phyloP scores from a whole-genome alignment of 1,140 invertebrate genomes.

The Danaus melanippus region DNA sequence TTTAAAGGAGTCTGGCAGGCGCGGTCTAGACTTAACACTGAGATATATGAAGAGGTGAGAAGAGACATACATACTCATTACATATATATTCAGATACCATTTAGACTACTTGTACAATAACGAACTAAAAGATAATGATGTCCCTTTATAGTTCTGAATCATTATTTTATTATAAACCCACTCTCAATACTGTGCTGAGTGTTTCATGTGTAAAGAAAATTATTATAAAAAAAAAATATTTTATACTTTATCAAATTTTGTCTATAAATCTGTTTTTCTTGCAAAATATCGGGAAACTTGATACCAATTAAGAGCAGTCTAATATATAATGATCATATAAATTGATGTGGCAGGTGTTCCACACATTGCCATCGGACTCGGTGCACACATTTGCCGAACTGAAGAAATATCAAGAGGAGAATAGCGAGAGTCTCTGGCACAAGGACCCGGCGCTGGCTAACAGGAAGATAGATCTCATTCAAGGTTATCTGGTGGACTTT shows the following conservation, averaged over 20 bases:
- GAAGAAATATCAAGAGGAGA: conserved; percentile 78
- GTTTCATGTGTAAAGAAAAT: too few relatives aligned
- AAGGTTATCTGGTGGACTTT: conserved; percentile 90
- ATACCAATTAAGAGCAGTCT: too few relatives aligned
- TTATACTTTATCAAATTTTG: too few relatives aligned
- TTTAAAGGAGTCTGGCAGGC: conserved; percentile 86
- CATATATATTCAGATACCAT: not conserved
- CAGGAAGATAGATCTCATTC: conserved; percentile 79
- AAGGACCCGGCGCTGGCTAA: conserved; percentile 80
- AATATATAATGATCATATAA: too few relatives aligned
- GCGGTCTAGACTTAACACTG: conserved; percentile 85
- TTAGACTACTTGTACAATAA: not conserved
- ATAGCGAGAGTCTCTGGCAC: conserved; percentile 74
- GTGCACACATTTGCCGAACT: conserved; percentile 83
- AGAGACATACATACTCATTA: not conserved
- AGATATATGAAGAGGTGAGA: conserved; percentile 83
- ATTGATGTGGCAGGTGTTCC: conserved; percentile 74
- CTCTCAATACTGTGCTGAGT: too few relatives aligned
- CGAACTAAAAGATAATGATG: too few relatives aligned
- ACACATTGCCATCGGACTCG: conserved; percentile 86
- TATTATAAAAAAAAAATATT: too few relatives aligned
- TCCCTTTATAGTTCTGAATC: too few relatives aligned
- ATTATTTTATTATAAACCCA: too few relatives aligned
- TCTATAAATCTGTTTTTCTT: too few relatives aligned
- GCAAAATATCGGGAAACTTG: too few relatives aligned